These are phyloP conservation scores for Synergus laeviventris DNA, from an alignment of 2,888 invertebrate genomes.

Conservation along the genomic window DNA sequence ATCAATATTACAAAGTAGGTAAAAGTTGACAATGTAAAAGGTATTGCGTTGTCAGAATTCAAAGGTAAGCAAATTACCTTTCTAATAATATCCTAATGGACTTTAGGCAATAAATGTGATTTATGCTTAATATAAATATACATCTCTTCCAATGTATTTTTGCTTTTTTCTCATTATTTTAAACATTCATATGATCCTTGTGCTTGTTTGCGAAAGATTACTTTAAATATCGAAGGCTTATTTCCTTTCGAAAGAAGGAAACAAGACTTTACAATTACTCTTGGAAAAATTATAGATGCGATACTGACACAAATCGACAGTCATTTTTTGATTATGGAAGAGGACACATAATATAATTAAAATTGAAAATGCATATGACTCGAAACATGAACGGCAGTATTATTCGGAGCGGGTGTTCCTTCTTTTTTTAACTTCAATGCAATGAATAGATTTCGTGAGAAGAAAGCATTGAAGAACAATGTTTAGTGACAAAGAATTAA, in stretches of 20 bases:
- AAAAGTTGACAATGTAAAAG: constrained; percentile 14
- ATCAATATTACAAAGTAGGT: constrained; percentile 31
- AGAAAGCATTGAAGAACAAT: constrained; percentile 10
- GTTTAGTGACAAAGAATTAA: constrained; percentile 25
- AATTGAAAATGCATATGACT: constrained; percentile 22
- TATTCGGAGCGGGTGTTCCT: constrained; percentile 31
- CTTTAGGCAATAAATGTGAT: constrained; percentile 33
- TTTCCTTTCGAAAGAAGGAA: background rate
- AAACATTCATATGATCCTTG: constrained; percentile 27
- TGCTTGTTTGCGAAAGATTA: constrained; percentile 20
- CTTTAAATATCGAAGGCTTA: background rate
- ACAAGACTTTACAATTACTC: background rate
- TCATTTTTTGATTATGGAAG: background rate
- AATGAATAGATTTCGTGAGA: constrained; percentile 7
- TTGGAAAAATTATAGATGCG: constrained; percentile 14
- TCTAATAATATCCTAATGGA: constrained; percentile 36
- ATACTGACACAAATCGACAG: background rate
- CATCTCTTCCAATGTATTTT: constrained; percentile 19
- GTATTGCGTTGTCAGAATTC: constrained; percentile 33
- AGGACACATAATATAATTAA: background rate
- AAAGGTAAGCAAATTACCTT: constrained; percentile 17
- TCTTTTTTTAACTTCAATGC: constrained; percentile 21
- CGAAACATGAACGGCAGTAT: constrained; percentile 31
- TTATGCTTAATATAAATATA: constrained; percentile 32
- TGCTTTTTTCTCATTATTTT: background rate